Conservation (phyloP, 2,113 vertebrate species). For the Pseudorectes ferrugineus region DNA sequence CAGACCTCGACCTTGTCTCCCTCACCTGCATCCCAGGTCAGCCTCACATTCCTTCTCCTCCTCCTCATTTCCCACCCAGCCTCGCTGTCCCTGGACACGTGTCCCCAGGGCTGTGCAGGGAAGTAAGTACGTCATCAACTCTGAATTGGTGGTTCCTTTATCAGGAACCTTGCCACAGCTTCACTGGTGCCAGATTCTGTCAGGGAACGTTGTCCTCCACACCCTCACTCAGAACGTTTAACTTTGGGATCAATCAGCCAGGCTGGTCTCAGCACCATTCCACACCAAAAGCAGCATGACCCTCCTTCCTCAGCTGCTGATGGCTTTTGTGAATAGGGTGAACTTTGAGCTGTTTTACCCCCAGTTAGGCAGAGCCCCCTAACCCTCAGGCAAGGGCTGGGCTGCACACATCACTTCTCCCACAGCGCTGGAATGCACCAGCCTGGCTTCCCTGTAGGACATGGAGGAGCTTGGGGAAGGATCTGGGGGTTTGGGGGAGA, state of each 20-base stretch:
- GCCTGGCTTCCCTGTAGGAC: neutral
- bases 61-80: rapidly evolving
- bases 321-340: neutral
- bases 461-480: no score
- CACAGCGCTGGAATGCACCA: rapidly evolving
- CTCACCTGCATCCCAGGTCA: neutral
- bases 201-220: neutral
- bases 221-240: rapidly evolving
- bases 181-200: rapidly evolving
- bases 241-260: rapidly evolving
- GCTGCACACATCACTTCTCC: neutral
- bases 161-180: neutral
- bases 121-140: rapidly evolving
- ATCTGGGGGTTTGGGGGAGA: neutral
- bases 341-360: rapidly evolving
- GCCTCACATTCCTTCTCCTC: neutral
- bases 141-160: rapidly evolving
- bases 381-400: neutral
- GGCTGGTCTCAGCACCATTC: neutral
- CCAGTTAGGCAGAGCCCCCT: neutral
- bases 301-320: neutral
- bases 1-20: rapidly evolving
- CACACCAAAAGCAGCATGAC: neutral
- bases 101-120: neutral
- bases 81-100: rapidly evolving